Percentiles rank a stretch among this genome's conserved stretches.
phyloP scores from a whole-genome alignment of 2,113 vertebrate genomes.

The Trematocara variabile region DNA sequence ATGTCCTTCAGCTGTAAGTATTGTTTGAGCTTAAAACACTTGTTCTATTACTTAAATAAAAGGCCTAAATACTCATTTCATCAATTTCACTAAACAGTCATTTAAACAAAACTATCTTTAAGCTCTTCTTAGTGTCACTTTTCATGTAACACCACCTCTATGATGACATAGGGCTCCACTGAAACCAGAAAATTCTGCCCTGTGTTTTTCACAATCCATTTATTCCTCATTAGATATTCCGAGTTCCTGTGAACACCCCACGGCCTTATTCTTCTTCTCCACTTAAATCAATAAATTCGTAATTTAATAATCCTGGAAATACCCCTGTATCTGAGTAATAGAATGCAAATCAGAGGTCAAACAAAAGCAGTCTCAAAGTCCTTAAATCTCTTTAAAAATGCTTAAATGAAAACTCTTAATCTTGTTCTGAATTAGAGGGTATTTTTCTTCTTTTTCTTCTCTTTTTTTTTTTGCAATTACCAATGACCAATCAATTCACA shows the following conservation, averaged over 20 bases:
- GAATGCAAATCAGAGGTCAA: neutral
- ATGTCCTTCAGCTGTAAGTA: neutral
- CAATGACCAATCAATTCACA: neutral
- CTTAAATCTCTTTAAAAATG: neutral
- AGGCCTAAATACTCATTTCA: neutral
- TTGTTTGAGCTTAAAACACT: neutral
- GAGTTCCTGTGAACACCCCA: neutral
- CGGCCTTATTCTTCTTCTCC: neutral
- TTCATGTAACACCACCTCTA: neutral
- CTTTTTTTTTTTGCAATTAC: neutral
- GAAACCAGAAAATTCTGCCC: neutral
- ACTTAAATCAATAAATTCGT: neutral
- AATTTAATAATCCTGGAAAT: neutral
- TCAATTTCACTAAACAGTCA: neutral
- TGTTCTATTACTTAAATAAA: neutral
- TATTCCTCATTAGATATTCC: neutral
- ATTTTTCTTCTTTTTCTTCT: accelerated
- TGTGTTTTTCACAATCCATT: neutral
- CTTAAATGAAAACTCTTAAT: neutral
- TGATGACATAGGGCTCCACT: neutral
- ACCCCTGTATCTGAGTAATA: neutral
- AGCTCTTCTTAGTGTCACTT: neutral
- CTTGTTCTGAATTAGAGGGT: neutral
- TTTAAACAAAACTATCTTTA: neutral
- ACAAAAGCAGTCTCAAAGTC: neutral